phyloP scores from a whole-genome alignment of 2,888 invertebrate species.

The Panzeria rudis region DNA sequence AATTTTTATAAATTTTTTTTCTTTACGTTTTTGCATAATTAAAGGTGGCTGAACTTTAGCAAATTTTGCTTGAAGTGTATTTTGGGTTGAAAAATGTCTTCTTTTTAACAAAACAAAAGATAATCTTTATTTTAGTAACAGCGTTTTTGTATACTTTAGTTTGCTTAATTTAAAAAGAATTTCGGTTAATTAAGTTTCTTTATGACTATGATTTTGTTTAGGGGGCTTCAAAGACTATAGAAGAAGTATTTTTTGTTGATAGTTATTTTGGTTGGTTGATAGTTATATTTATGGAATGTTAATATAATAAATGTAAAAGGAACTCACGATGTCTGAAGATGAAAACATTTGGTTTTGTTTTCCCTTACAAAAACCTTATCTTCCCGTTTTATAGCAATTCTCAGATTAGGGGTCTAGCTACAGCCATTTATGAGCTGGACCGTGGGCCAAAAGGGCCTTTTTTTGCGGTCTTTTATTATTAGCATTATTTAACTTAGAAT shows the following conservation, averaged over 20 bases:
- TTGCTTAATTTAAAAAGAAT: neutral
- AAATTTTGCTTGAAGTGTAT: neutral
- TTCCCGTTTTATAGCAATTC: no score
- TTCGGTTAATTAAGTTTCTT: neutral
- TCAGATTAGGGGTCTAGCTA: no score
- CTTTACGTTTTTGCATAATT: neutral
- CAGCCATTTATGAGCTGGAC: no score
- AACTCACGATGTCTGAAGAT: no score
- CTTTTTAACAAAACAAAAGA: neutral
- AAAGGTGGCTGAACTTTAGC: conserved; percentile 32
- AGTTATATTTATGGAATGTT: neutral
- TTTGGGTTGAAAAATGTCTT: neutral
- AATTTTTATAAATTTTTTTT: neutral
- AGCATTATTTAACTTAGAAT: no score
- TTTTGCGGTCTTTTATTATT: no score
- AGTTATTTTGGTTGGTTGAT: neutral
- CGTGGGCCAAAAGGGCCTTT: no score
- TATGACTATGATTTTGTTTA: neutral
- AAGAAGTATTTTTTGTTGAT: neutral
- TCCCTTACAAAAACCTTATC: no score
- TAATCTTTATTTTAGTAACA: neutral
- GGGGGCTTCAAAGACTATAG: neutral
- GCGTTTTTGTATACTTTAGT: neutral
- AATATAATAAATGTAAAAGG: no score
- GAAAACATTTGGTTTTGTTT: no score